Evolutionary conservation across 2,888 invertebrate genomes (phyloP), one percentile per base, ranked within the genome.

Genomic region (Lepidochrysops patricia): DNA sequence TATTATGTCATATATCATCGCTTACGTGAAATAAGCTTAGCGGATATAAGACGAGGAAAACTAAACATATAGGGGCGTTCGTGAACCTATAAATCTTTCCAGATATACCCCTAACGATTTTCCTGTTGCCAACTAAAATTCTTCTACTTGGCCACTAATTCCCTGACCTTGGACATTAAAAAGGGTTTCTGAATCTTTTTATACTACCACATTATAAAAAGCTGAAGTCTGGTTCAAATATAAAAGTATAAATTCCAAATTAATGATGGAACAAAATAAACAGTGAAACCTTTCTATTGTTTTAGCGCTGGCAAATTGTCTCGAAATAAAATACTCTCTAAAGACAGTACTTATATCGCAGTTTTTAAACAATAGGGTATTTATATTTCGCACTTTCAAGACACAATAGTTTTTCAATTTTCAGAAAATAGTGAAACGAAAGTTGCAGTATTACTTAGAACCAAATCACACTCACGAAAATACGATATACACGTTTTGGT

Each of bases 1-100:
- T 54, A 15, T 54, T 29, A 54, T 32, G 54, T 32, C 29, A 54
- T 54, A 54, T 54, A 54, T 54, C 54, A 54, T 54, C 54, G 27
- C 29, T 54, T 29, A 54, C 19, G 54, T 12, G 54, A 32, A 32
- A 54, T 54, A 54, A 54, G 54, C 54, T 54, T 52, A 15, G 52
- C 54, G 32, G 54, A 54, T 32, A 54, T 29, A 12, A 19, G 54
- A 32, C 54, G 54, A 32, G 54, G 54, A 54, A 54, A 54, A 54
- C 32, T 54, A 54, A 54, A 54, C 54, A 29, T 15, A 52, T 52
- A 32, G 54, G 54, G 29, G 50, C 50, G 29, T 29, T 15, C 9
- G 29, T 32, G 54, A 32, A 54, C 29, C 29, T 54, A 32, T 54
- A 54, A 54, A 54, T 54, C 54, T 54, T 29, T 27, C 27, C 6